These are phyloP conservation scores for Xestia sexstrigata DNA, from an alignment of 2,888 invertebrate species.

Conservation along the genomic window DNA sequence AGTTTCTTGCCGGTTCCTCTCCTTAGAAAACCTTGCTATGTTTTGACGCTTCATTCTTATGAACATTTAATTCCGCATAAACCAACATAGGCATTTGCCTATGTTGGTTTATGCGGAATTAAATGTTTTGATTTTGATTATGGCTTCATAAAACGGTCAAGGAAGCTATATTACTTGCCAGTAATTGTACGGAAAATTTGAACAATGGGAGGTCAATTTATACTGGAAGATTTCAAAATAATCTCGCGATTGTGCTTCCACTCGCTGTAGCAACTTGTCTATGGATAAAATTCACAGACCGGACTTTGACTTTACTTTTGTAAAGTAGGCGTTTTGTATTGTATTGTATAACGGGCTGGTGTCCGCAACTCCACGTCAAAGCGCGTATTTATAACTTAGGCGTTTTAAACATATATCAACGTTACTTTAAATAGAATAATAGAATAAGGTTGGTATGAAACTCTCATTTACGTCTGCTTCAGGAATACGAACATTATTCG, in stretches of 20 bases:
- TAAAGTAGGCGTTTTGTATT: background rate
- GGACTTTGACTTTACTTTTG: background rate
- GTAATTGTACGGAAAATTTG: background rate
- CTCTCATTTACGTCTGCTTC: background rate
- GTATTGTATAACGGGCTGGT: too few species aligned
- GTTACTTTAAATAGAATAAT: background rate
- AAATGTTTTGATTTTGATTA: background rate
- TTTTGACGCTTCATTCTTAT: background rate
- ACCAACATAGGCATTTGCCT: too few species aligned
- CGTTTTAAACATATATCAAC: too few species aligned
- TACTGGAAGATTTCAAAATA: background rate
- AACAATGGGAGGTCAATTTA: background rate
- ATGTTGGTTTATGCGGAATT: background rate
- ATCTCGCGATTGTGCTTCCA: background rate
- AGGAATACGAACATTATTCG: background rate
- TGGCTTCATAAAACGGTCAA: background rate
- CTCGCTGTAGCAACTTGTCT: background rate
- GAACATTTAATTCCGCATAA: too few species aligned
- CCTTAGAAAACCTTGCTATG: background rate
- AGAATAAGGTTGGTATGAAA: background rate
- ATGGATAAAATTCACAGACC: background rate
- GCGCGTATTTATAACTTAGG: too few species aligned
- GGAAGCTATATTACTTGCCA: background rate
- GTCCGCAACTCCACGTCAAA: too few species aligned
- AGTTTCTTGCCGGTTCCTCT: background rate